phyloP scores from a whole-genome alignment of 2,888 invertebrate species.

The Ormyrus rosae region DNA sequence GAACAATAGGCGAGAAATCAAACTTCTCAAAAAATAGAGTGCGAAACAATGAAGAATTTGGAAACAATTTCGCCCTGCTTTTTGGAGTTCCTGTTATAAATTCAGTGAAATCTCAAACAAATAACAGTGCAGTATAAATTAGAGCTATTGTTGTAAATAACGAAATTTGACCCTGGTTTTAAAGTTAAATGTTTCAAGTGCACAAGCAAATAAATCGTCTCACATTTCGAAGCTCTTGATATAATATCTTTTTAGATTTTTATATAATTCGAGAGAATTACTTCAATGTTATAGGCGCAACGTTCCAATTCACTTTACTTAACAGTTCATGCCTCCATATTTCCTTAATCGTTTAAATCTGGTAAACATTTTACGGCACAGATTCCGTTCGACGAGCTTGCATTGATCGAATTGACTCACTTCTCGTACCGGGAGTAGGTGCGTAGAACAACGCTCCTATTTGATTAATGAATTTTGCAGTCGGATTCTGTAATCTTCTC shows the following conservation, averaged over 20 bases:
- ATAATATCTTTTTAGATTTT: slow-evolving; percentile 32
- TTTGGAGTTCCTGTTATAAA: too few relatives aligned
- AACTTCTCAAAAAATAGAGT: too few relatives aligned
- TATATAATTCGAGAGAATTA: slow-evolving; percentile 27
- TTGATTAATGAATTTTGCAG: slow-evolving; percentile 66
- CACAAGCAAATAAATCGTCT: too few relatives aligned
- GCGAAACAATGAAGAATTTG: too few relatives aligned
- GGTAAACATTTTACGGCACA: not conserved
- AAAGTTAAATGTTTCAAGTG: too few relatives aligned
- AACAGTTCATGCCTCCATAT: not conserved
- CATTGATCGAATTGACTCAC: slow-evolving; percentile 74
- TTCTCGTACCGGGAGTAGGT: slow-evolving; percentile 74
- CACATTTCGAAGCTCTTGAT: not conserved
- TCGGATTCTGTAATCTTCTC: slow-evolving; percentile 62
- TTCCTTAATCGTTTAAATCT: slow-evolving; percentile 15
- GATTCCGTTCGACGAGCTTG: slow-evolving; percentile 58
- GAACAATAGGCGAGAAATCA: too few relatives aligned
- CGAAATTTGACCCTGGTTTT: too few relatives aligned
- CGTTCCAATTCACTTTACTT: slow-evolving; percentile 3
- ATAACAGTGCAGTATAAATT: too few relatives aligned
- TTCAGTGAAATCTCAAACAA: too few relatives aligned
- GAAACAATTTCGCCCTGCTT: too few relatives aligned
- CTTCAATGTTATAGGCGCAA: not conserved
- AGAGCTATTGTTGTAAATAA: too few relatives aligned
- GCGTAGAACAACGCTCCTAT: slow-evolving; percentile 60